Base-by-base conservation (phyloP, 2,113 vertebrate species). In the Dermatemys mawii region DNA sequence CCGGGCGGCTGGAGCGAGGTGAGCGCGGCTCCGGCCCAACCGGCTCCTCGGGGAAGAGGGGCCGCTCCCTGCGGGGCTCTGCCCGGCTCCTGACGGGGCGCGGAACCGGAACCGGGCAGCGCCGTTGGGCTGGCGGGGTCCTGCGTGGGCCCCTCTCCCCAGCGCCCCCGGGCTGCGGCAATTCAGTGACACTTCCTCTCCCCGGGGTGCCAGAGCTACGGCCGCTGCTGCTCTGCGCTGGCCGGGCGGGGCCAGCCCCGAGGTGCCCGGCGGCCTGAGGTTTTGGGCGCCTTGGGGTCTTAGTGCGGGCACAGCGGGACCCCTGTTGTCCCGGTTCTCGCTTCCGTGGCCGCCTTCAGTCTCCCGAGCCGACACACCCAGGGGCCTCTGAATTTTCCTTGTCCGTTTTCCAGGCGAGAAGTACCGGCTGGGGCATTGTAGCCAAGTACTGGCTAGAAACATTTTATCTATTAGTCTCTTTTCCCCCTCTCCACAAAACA, bases 1-100 rank as follows among this genome's bases (percentile, higher is more conserved):
- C 99, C 41, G 99, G 99, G 70, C 98, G 99, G 67, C 92, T 99
- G 98, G 99, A 99, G 97, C 97, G 99, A 98, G 99, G 99, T 99
- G 98, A 99, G 97, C 46, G 1, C 50, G 46, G 26, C 48, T 48
- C 48, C 48, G 48, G 48, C 48, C 48, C 48, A 48, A 4, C 17
- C 51, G 17, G 5, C 10, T n/a, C 53, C 14, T 21, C 3, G n/a
- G 14, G 5, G 46, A 2, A 60, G 7, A 4, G 2, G 13, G 50
- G 55, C 53, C 2, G 14, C 27, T 67, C 2, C 26, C 9, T 22
- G 10, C 54, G 4, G 54, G 54, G 54, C 48, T 11, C 79, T 5
- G 49, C 32, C n/a, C 17, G 78, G 32, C 21, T 19, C 2, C 63
- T 5, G 32, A 12, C 1, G 32, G 12, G 13, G 73, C 29, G 46